A percentile compares a stretch with the other conserved stretches of the same genome.
Evolutionary conservation across 2,113 vertebrate genomes (phyloP).

Genomic region (Erythrocercus mccallii): DNA sequence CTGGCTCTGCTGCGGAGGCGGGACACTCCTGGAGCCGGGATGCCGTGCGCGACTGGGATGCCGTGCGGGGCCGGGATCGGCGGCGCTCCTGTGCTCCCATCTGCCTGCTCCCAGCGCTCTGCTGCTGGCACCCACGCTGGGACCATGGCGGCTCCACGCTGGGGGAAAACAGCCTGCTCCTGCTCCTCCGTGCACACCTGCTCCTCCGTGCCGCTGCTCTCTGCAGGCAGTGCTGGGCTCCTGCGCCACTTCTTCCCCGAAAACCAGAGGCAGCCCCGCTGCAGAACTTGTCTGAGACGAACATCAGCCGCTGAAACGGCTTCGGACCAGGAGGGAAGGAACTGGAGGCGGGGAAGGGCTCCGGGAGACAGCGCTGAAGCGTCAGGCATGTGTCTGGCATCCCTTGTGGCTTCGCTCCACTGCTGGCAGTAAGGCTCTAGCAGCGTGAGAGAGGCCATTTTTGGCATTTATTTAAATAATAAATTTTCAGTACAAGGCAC

Average conservation of each 20-base stretch:
- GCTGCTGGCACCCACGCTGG: background rate
- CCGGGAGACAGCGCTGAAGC: fast-evolving
- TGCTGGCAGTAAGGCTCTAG: background rate
- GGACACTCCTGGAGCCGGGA: background rate
- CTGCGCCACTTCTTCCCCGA: fast-evolving
- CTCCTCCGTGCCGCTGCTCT: background rate
- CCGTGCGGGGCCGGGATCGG: background rate
- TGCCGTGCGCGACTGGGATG: too few relatives aligned
- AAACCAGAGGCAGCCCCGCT: fast-evolving
- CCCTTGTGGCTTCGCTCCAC: fast-evolving
- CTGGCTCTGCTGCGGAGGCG: background rate
- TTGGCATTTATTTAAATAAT: background rate
- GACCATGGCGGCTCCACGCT: fast-evolving
- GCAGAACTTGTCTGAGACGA: fast-evolving
- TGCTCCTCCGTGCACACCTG: background rate
- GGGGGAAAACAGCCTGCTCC: fast-evolving
- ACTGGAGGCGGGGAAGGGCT: fast-evolving
- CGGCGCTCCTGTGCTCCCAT: background rate
- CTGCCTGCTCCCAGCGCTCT: background rate
- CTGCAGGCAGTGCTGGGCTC: background rate
- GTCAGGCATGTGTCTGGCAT: fast-evolving
- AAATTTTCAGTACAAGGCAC: background rate
- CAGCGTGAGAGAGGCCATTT: background rate
- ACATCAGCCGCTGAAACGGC: fast-evolving
- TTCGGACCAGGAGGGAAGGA: background rate